Evolutionary conservation across 1,140 invertebrate species (phyloP).

Genomic region (Lanistes nyassanus): DNA sequence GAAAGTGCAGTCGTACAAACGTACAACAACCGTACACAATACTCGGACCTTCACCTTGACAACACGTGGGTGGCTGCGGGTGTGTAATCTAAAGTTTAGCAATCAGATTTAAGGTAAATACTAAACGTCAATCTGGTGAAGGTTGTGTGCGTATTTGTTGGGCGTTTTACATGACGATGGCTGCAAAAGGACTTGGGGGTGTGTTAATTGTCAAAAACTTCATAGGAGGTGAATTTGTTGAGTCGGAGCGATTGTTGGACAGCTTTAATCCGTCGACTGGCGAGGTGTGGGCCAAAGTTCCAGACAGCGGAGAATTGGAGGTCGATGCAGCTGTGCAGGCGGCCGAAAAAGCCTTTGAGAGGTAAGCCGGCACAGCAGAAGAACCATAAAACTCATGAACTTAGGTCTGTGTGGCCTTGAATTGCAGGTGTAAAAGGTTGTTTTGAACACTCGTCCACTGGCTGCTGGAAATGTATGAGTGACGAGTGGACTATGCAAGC

Average conservation of each 20-base stretch:
- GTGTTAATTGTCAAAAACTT: constrained; percentile 64
- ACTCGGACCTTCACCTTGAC: too few relatives aligned
- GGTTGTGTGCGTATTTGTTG: neutral
- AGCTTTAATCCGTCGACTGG: constrained; percentile 71
- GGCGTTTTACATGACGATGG: neutral
- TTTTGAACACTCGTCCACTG: too few relatives aligned
- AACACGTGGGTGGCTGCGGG: too few relatives aligned
- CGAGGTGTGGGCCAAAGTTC: constrained; percentile 68
- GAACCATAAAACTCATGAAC: too few relatives aligned
- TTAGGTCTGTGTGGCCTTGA: too few relatives aligned
- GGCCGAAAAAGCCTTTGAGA: constrained; percentile 59
- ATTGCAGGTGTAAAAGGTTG: too few relatives aligned
- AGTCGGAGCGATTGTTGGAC: constrained; percentile 58
- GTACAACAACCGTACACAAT: too few relatives aligned
- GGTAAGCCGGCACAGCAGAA: constrained; percentile 43
- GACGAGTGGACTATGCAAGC: too few relatives aligned
- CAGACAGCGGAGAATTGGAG: constrained; percentile 66
- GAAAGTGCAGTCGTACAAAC: too few relatives aligned
- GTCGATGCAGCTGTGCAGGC: constrained; percentile 65
- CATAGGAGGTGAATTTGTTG: constrained; percentile 67
- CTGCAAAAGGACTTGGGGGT: neutral
- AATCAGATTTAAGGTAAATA: constrained; percentile 7
- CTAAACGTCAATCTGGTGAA: too few relatives aligned
- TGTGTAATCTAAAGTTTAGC: neutral
- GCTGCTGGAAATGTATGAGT: too few relatives aligned